Conservation (phyloP, 2,888 invertebrate genomes). For the Orchesellides sinensis region DNA sequence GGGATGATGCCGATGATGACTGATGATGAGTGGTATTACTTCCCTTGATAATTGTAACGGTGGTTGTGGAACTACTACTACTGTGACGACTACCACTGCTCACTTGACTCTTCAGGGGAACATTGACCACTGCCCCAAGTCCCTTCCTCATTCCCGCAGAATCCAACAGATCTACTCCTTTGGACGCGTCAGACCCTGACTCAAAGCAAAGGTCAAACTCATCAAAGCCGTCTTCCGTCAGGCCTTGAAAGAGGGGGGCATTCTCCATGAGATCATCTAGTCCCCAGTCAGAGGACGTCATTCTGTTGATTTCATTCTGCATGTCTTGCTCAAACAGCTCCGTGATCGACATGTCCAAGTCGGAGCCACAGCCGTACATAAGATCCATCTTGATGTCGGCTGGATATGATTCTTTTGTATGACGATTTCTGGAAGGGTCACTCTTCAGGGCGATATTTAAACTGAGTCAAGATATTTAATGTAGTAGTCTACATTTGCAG, state of each 20-base stretch:
- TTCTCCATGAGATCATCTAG: constrained; percentile 62
- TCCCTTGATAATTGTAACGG: constrained; percentile 60
- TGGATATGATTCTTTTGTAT: too few species aligned
- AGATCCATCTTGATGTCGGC: constrained; percentile 66
- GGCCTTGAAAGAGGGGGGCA: constrained; percentile 56
- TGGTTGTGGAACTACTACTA: constrained; percentile 37
- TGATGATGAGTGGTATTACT: constrained; percentile 48
- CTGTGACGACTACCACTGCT: constrained; percentile 25
- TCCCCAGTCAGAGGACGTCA: constrained; percentile 55
- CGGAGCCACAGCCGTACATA: constrained; percentile 72
- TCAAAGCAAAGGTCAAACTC: constrained; percentile 67
- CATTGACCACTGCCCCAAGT: constrained; percentile 52
- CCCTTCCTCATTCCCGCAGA: constrained; percentile 41
- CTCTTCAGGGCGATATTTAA: too few species aligned
- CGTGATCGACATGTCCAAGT: constrained; percentile 82
- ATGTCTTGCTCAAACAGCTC: constrained; percentile 95
- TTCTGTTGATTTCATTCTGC: constrained; percentile 83
- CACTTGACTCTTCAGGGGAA: constrained; percentile 59
- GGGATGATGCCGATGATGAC: constrained; percentile 39
- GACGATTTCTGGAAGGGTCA: too few species aligned
- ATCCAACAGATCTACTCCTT: constrained; percentile 52
- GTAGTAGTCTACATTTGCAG: too few species aligned
- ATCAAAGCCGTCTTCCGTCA: constrained; percentile 64
- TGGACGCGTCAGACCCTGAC: constrained; percentile 46
- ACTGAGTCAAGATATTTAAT: too few species aligned